These are phyloP conservation scores for Passer montanus DNA, from an alignment of 2,113 vertebrate species.

Conservation along the genomic window DNA sequence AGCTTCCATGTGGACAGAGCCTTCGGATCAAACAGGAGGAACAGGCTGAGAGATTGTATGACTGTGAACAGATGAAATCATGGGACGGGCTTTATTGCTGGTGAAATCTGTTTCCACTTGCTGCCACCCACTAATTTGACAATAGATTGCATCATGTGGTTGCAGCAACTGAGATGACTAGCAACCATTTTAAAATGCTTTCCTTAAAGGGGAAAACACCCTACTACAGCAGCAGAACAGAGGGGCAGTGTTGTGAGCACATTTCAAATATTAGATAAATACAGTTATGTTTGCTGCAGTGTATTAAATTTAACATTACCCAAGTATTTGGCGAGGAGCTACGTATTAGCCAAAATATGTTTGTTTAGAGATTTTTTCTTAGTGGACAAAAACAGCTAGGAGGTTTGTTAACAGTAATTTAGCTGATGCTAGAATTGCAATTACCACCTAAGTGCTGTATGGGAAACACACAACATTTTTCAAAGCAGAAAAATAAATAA, in stretches of 20 bases:
- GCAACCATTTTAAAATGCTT: slow-evolving; percentile 27
- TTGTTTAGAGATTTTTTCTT: slow-evolving; percentile 23
- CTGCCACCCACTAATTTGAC: slow-evolving; percentile 48
- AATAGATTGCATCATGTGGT: slow-evolving; percentile 46
- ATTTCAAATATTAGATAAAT: neutral
- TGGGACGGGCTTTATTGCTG: slow-evolving; percentile 13
- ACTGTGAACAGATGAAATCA: neutral
- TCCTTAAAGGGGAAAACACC: slow-evolving; percentile 57
- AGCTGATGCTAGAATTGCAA: slow-evolving; percentile 29
- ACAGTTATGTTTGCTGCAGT: neutral
- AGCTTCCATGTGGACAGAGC: slow-evolving; percentile 5
- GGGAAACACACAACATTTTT: slow-evolving; percentile 46
- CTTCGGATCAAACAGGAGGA: neutral
- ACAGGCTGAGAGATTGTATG: neutral
- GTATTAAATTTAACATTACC: neutral
- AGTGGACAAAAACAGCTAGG: neutral
- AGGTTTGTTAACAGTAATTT: slow-evolving; percentile 15
- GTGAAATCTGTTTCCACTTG: slow-evolving; percentile 70
- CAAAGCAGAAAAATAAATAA: slow-evolving; percentile 56
- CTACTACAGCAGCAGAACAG: neutral
- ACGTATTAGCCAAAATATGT: slow-evolving; percentile 5
- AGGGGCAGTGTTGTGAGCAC: neutral
- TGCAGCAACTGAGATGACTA: slow-evolving; percentile 41
- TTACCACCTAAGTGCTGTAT: slow-evolving; percentile 22
- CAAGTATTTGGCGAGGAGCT: neutral